A percentile compares a stretch with the other conserved stretches of the same genome.
Evolutionary conservation across 2,888 invertebrate species (phyloP).

Genomic region (Hyles lineata): DNA sequence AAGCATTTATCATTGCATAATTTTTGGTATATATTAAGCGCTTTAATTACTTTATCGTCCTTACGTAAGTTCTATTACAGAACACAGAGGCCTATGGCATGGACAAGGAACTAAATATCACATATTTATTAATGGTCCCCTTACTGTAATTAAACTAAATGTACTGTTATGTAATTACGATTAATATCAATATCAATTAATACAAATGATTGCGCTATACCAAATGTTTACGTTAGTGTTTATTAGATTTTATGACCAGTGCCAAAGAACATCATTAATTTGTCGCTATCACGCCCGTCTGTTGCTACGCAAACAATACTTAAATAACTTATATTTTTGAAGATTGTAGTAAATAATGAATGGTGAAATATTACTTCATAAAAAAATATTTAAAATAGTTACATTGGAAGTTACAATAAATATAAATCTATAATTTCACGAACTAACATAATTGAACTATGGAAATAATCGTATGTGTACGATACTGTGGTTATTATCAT

Average conservation of each 20-base stretch:
- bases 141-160: not conserved
- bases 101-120: no score
- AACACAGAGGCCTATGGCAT: no score
- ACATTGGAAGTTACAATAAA: no score
- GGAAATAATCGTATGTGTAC: no score
- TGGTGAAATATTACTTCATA: not conserved
- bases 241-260: not conserved
- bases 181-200: not conserved
- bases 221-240: not conserved
- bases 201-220: not conserved
- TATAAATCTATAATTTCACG: no score
- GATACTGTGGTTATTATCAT: no score
- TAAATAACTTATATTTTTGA: not conserved
- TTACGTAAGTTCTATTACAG: no score
- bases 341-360: not conserved
- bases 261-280: constrained; percentile 1
- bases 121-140: not conserved
- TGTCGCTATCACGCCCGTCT: not conserved
- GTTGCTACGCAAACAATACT: not conserved
- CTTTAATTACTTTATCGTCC: no score
- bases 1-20: no score
- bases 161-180: constrained; percentile 2
- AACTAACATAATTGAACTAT: no score
- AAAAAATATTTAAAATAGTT: no score
- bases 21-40: no score